Evolutionary conservation across 1,140 invertebrate species (phyloP).

Genomic region (Meloidogyne chitwoodi): DNA sequence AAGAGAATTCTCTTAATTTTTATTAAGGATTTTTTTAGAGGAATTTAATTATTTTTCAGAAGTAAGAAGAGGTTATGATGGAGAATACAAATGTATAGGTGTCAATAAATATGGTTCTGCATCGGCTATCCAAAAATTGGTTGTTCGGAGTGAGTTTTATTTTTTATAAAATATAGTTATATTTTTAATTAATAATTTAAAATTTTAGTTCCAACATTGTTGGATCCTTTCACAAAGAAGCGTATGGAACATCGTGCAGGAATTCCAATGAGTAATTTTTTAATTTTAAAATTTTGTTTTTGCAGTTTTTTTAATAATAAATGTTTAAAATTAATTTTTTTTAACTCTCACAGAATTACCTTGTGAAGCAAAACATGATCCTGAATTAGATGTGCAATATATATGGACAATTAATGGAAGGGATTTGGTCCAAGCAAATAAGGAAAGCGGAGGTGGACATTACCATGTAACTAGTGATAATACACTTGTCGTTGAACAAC

Average conservation of each 20-base stretch:
- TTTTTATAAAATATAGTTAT: not conserved
- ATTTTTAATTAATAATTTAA: not conserved
- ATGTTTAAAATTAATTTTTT: not conserved
- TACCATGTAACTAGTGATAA: constrained; percentile 70
- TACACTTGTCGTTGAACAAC: constrained; percentile 87
- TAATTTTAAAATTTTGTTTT: no score
- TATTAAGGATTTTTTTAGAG: no score
- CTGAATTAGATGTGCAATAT: constrained; percentile 74
- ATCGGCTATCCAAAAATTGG: constrained; percentile 39
- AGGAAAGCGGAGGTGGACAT: constrained; percentile 3
- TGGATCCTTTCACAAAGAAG: constrained; percentile 41
- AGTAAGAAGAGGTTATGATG: constrained; percentile 67
- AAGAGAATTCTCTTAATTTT: no score
- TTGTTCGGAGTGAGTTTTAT: constrained; percentile 46
- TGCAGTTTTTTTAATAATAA: not conserved
- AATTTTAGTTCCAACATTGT: constrained; percentile 49
- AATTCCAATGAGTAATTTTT: constrained; percentile 69
- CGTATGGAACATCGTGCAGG: constrained; percentile 66
- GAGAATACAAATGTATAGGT: constrained; percentile 56
- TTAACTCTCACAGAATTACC: constrained; percentile 67
- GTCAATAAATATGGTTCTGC: constrained; percentile 56
- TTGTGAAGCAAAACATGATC: constrained; percentile 83
- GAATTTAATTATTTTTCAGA: constrained; percentile 73
- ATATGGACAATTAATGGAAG: constrained; percentile 70
- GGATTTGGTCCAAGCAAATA: constrained; percentile 56